Evolutionary conservation across 53 echinoderm and acorn worm genomes (phyloP), one percentile per base, ranked within the genome.

Genomic region (Patiria pectinifera): DNA sequence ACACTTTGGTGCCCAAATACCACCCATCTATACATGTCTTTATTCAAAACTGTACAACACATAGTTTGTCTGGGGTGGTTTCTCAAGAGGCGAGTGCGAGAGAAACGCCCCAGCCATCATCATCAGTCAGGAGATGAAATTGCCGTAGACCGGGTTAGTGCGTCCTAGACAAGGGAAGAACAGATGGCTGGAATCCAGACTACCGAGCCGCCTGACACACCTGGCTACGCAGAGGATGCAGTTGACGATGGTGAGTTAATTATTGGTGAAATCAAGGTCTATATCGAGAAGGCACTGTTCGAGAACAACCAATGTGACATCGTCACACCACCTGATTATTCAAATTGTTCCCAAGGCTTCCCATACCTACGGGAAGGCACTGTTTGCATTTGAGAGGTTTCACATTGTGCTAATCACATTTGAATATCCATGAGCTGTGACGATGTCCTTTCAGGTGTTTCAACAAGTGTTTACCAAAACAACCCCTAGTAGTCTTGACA

Each of bases 1-100:
- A 3, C 2, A 66, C 10, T 18, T 7, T 6, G 19, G 9, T 16
- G 66, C 19, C 66, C 15, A 66, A 66, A 16, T 16, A 66, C 19
- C 14, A 66, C 66, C 66, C 66, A 9, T 74, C 24, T 74, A 23
- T 35, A 35, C 74, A 23, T 2, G 22, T 23, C n/a, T 23, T 10
- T 24, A 9, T n/a, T 74, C 74, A 74, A 74, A 22, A 4, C 4
- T 4, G 4, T 21, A 74, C 74, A 23, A 74, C 47, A 12, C 19
- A 2, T 11, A 82, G 82, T 82, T 82, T 8, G 58, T 23, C 10
- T 5, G 47, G 58, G 82, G 25, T 82, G 53, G 59, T 82, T 58
- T 11, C 59, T 3, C 10, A 82, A 59, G 25, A 82, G 82, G 44
- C 82, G 59, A 22, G 82, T n/a, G 18, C 53, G 82, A 82, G 82